phyloP scores from a whole-genome alignment of 2,797 vertebrate species.

The Streptopelia turtur region DNA sequence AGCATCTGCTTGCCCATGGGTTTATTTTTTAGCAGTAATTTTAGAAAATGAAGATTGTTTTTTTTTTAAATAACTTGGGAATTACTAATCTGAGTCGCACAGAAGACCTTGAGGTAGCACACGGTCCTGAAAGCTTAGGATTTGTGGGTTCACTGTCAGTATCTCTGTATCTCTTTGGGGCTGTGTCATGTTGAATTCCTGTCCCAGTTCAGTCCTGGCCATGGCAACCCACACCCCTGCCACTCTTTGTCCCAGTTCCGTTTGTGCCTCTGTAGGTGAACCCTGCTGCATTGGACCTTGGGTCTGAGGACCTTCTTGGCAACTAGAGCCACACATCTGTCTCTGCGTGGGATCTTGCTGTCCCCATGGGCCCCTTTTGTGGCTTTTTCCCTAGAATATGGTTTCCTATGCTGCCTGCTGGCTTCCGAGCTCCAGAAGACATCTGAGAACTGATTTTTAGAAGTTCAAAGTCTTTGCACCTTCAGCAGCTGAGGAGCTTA shows the following conservation, averaged over 20 bases:
- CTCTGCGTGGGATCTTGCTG: background rate
- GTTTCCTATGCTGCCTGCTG: conserved; percentile 26
- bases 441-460: conserved; percentile 9
- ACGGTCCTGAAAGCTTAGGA: background rate
- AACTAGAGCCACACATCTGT: background rate
- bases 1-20: background rate
- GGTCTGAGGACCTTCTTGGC: background rate
- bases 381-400: background rate
- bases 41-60: background rate
- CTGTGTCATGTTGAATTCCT: background rate
- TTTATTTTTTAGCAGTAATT: background rate
- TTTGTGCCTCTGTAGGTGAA: background rate
- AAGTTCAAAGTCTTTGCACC: conserved; percentile 42
- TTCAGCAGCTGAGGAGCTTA: conserved; percentile 41
- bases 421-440: background rate
- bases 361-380: background rate
- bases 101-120: background rate
- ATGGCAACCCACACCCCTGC: background rate
- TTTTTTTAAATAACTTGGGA: background rate
- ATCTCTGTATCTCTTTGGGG: background rate
- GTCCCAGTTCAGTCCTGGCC: background rate
- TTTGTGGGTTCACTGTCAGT: background rate
- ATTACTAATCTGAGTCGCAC: background rate
- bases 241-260: background rate
- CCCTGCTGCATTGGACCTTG: background rate